Percentiles rank a stretch among this genome's conserved stretches.
These are phyloP conservation scores for Pedionomus torquatus DNA, from an alignment of 2,113 vertebrate species.

Conservation along the genomic window DNA sequence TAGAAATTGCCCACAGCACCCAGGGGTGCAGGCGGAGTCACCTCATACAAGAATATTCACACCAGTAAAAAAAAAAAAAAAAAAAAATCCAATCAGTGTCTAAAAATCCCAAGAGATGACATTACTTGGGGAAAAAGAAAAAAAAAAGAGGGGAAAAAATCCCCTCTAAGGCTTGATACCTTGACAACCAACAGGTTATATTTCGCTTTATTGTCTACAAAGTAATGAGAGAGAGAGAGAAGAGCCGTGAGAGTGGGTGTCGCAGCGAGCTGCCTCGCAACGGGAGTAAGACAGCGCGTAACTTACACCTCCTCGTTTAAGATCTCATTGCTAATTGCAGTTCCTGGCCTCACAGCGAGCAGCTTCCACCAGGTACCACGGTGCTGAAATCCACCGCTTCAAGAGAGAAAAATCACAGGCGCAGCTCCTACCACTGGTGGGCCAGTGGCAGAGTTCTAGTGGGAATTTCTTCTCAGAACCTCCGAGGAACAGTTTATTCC, in stretches of 20 bases:
- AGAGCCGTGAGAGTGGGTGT: not conserved
- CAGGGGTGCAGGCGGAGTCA: not conserved
- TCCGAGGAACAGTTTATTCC: not conserved
- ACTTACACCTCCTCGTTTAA: not conserved
- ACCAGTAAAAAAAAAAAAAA: not conserved
- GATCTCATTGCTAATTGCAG: not conserved
- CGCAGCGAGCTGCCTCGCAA: not conserved
- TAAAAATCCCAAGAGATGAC: conserved; percentile 39
- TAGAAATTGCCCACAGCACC: not conserved
- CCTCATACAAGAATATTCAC: not conserved
- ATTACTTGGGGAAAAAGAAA: not conserved
- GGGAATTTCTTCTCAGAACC: not conserved
- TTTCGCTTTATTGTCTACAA: conserved; percentile 48
- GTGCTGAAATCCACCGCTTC: not conserved
- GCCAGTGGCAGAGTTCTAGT: not conserved
- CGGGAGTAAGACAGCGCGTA: not conserved
- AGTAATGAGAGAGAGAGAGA: conserved; percentile 26
- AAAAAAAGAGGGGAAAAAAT: not conserved
- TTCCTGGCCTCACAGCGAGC: not conserved
- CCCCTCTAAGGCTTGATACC: conserved; percentile 24
- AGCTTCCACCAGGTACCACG: not conserved
- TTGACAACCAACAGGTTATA: conserved; percentile 56
- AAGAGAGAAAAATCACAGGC: not conserved
- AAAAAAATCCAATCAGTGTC: conserved; percentile 22
- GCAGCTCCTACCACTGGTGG: accelerated